Base-by-base conservation (phyloP, 2,113 vertebrate species). In the Nesogale talazaci region DNA sequence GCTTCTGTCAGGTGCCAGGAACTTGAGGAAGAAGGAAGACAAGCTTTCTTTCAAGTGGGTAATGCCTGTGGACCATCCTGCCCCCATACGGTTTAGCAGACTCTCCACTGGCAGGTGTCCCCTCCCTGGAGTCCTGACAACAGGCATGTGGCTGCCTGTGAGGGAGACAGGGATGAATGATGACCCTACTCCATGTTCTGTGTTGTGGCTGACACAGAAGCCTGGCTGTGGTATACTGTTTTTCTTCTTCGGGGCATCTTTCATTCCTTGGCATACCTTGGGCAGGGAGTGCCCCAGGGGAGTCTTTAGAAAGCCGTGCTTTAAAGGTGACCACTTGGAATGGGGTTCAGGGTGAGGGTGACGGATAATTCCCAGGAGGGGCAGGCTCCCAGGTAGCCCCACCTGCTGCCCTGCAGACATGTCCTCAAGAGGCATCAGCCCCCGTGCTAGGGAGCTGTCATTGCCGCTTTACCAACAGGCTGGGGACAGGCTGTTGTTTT, bases 401-500 rank as follows among this genome's bases (percentile, higher is more conserved):
- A 2, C 38, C 36, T 27, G 10, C 52, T 20, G 9, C n/a, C 27
- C 67, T 2, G n/a, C 75, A 69, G 83, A 63, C 0, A 0, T 12
- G 23, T 74, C 42, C 14, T 69, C 31, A 20, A 77, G 40, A 67
- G 16, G 63, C 1, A 4, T n/a, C 76, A 34, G 46, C 74, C 80
- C 67, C 87, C 14, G 0, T 67, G 65, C 42, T 69, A 46, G 81
- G 78, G 67, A 89, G 40, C n/a, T 83, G 65, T 76, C 90, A 67
- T 3, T n/a, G 36, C 65, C 87, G 46, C 79, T 46, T 86, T 89
- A 91, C 34, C 87, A 88, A 91, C 3, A 72, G 84, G 89, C 85
- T 93, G 34, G 67, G 25, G 76, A 79, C 25, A 16, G 89, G n/a
- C n/a, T n/a, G n/a, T n/a, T n/a, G n/a, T 93, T 84, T 80, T n/a